phyloP scores from a whole-genome alignment of 2,113 vertebrate species.

The Myotis yumanensis region DNA sequence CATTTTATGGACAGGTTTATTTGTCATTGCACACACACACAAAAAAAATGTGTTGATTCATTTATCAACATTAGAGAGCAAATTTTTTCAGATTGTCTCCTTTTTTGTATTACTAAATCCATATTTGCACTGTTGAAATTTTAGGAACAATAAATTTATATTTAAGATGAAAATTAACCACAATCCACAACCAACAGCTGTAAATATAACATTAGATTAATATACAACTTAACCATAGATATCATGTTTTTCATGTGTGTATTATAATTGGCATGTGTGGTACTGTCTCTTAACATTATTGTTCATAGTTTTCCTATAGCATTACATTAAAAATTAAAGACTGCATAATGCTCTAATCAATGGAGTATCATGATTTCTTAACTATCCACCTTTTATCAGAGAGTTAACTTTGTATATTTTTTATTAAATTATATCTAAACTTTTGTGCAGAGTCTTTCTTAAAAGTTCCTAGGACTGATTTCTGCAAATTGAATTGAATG shows the following conservation, averaged over 20 bases:
- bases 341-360: background rate
- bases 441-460: background rate
- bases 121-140: background rate
- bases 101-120: no score
- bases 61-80: background rate
- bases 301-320: background rate
- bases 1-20: background rate
- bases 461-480: background rate
- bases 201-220: background rate
- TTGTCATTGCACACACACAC: background rate
- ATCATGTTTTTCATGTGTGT: background rate
- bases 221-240: background rate
- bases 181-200: background rate
- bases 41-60: background rate
- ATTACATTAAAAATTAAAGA: background rate
- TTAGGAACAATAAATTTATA: background rate
- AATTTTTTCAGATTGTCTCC: background rate
- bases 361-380: background rate
- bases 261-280: background rate
- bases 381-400: background rate
- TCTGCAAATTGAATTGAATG: background rate
- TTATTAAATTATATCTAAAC: background rate
- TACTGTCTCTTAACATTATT: background rate
- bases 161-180: background rate
- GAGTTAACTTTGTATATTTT: background rate